These are phyloP conservation scores for Pseudoips prasinana DNA, from an alignment of 2,888 invertebrate genomes.

Conservation along the genomic window DNA sequence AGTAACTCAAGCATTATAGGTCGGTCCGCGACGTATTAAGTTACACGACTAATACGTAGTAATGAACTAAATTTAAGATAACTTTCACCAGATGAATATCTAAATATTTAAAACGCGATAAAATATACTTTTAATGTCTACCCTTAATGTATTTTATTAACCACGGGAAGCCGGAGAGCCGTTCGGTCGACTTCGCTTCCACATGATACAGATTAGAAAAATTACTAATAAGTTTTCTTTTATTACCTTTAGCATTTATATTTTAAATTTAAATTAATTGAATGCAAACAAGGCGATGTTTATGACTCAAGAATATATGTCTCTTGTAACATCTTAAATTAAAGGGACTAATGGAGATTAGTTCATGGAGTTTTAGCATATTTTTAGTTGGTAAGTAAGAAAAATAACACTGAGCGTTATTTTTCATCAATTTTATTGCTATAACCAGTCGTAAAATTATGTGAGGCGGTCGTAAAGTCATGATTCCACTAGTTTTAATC, in stretches of 20 bases:
- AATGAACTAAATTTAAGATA: slow-evolving; percentile 69
- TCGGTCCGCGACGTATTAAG: slow-evolving; percentile 49
- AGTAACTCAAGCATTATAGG: slow-evolving; percentile 17
- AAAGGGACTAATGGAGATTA: slow-evolving; percentile 48
- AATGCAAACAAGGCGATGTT: slow-evolving; percentile 68
- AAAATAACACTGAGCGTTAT: slow-evolving; percentile 45
- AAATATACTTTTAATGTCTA: slow-evolving; percentile 77
- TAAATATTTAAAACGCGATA: slow-evolving; percentile 78
- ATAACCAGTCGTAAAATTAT: slow-evolving; percentile 42
- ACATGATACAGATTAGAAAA: slow-evolving; percentile 68
- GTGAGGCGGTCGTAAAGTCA: slow-evolving; percentile 41
- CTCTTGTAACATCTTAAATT: slow-evolving; percentile 53
- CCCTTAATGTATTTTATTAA: slow-evolving; percentile 68
- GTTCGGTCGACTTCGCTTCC: slow-evolving; percentile 37
- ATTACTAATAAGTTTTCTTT: slow-evolving; percentile 64
- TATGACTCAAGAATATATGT: slow-evolving; percentile 54
- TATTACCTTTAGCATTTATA: slow-evolving; percentile 61
- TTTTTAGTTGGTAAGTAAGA: slow-evolving; percentile 43
- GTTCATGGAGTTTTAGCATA: slow-evolving; percentile 53
- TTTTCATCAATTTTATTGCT: slow-evolving; percentile 58
- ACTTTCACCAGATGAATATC: slow-evolving; percentile 79
- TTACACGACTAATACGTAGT: slow-evolving; percentile 57
- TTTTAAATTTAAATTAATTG: slow-evolving; percentile 73
- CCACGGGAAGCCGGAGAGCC: slow-evolving; percentile 51
- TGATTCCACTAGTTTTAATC: slow-evolving; percentile 25